Conservation (phyloP, 2,888 invertebrate species). For the Emmelina monodactyla region DNA sequence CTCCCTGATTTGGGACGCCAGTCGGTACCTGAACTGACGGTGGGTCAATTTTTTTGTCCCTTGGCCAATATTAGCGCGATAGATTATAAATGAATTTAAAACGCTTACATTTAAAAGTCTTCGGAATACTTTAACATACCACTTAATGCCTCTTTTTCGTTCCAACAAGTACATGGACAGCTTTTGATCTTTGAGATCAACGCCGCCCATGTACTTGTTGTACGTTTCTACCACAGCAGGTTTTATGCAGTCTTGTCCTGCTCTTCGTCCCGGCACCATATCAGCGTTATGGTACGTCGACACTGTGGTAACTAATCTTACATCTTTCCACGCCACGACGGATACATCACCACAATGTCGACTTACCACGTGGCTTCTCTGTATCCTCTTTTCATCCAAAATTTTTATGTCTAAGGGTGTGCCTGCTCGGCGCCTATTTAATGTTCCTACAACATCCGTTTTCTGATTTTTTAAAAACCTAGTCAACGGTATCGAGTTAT, state of each 20-base stretch:
- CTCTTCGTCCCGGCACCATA: slow-evolving; percentile 4
- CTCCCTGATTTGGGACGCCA: background rate
- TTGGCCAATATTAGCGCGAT: slow-evolving; percentile 1
- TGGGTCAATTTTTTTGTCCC: background rate
- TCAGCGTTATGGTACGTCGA: slow-evolving; percentile 9
- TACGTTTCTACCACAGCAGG: slow-evolving; percentile 7
- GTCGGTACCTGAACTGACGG: slow-evolving; percentile 1
- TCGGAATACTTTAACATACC: slow-evolving; percentile 14
- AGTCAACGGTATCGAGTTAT: slow-evolving; percentile 9
- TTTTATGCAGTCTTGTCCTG: background rate
- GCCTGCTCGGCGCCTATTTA: slow-evolving; percentile 7
- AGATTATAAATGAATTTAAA: background rate
- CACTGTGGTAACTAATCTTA: slow-evolving; percentile 8
- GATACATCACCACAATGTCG: slow-evolving; percentile 8
- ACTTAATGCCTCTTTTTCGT: slow-evolving; percentile 12
- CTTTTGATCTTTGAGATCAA: slow-evolving; percentile 13
- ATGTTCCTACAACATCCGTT: slow-evolving; percentile 15
- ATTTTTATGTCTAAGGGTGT: slow-evolving; percentile 7
- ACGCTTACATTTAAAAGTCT: slow-evolving; percentile 9
- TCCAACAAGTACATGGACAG: slow-evolving; percentile 13
- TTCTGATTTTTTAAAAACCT: slow-evolving; percentile 10
- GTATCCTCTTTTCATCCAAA: slow-evolving; percentile 4
- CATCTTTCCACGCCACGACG: slow-evolving; percentile 7
- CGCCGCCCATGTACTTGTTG: slow-evolving; percentile 12
- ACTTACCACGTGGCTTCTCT: slow-evolving; percentile 1